Conservation (phyloP, 2,113 vertebrate species). For the Holacanthus passer region DNA sequence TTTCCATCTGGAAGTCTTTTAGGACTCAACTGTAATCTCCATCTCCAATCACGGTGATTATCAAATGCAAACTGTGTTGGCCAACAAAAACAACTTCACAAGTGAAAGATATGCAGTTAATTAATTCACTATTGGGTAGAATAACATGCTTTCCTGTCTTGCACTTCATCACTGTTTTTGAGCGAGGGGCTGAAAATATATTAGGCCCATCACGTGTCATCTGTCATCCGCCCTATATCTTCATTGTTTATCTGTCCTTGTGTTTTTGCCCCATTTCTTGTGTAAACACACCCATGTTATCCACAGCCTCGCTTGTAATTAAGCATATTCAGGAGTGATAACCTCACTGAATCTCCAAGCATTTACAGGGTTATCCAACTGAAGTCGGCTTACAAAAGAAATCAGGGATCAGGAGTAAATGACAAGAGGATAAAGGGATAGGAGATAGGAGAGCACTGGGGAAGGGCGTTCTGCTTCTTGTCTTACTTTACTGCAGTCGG, state of each 20-base stretch:
- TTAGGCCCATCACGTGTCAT: conserved; percentile 9
- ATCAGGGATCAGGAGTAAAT: conserved; percentile 75
- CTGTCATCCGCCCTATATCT: conserved; percentile 47
- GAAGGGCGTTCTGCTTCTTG: conserved; percentile 35
- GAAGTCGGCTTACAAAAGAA: conserved; percentile 73
- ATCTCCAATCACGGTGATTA: conserved; percentile 31
- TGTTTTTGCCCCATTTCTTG: conserved; percentile 49
- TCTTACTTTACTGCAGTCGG: conserved; percentile 44
- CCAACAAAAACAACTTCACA: conserved; percentile 9
- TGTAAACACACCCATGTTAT: conserved; percentile 67
- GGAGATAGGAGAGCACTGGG: conserved; percentile 36
- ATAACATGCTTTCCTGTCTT: conserved; percentile 21
- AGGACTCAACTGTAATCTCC: conserved; percentile 40
- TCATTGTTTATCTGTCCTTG: conserved; percentile 48
- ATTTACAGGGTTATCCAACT: conserved; percentile 69
- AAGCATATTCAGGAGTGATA: conserved; percentile 68
- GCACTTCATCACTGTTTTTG: conserved; percentile 28
- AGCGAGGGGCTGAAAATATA: conserved; percentile 25
- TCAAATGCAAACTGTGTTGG: conserved; percentile 36
- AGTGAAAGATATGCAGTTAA: conserved; percentile 5
- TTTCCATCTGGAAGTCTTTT: conserved; percentile 42
- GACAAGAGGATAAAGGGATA: conserved; percentile 77
- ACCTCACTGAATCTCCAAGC: conserved; percentile 63
- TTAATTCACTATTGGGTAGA: conserved; percentile 31
- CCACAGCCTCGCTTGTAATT: conserved; percentile 69